Conservation (phyloP, 2,113 vertebrate genomes). For the Pterocles orientalis region DNA sequence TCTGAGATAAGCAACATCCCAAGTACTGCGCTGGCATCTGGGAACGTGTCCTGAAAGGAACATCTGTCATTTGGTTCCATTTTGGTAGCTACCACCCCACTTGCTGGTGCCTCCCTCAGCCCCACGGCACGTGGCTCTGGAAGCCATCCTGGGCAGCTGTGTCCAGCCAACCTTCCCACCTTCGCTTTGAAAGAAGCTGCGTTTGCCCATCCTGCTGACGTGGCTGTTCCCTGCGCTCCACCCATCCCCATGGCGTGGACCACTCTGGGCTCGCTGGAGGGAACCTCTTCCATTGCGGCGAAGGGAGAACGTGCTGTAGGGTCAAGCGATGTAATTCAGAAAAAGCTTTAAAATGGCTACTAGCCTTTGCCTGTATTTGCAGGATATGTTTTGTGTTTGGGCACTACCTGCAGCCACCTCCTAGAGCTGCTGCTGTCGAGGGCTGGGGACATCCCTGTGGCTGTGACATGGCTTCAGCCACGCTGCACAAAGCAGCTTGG, state of each 20-base stretch:
- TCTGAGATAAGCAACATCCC: background rate
- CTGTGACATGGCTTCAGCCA: background rate
- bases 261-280: rapidly evolving
- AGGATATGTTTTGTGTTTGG: background rate
- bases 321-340: background rate
- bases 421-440: background rate
- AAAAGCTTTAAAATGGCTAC: background rate
- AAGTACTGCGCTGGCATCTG: background rate
- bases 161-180: rapidly evolving
- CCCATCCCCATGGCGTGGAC: rapidly evolving
- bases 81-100: background rate
- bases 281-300: background rate
- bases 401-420: background rate
- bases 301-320: background rate
- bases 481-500: background rate
- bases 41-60: background rate
- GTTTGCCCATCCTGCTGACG: rapidly evolving
- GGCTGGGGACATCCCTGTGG: background rate
- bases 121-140: rapidly evolving
- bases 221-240: rapidly evolving
- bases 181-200: rapidly evolving
- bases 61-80: background rate
- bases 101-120: background rate
- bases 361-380: background rate
- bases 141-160: background rate